phyloP scores from a whole-genome alignment of 2,113 vertebrate genomes.

The Scalopus aquaticus region DNA sequence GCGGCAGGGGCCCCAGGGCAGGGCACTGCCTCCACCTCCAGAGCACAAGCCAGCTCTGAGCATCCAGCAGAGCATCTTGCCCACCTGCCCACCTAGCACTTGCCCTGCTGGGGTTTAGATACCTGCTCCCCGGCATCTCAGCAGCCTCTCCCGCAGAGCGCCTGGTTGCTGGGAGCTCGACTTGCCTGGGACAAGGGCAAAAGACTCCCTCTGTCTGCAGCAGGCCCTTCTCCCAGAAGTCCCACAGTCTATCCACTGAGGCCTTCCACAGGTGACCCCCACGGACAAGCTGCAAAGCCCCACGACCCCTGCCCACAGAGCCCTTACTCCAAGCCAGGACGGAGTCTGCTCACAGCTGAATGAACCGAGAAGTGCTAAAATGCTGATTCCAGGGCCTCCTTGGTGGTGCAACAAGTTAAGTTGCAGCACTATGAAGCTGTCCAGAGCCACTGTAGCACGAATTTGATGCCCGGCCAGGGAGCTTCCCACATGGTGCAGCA shows the following conservation, averaged over 20 bases:
- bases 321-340: not conserved
- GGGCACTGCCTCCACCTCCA: not conserved
- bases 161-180: conserved; percentile 26
- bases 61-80: not conserved
- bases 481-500: no score
- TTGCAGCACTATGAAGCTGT: no score
- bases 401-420: no score
- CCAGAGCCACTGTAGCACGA: no score
- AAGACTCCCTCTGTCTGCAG: not conserved
- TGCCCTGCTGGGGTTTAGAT: not conserved
- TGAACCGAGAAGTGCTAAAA: not conserved
- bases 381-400: not conserved
- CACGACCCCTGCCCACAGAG: not conserved
- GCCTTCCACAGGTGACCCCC: not conserved
- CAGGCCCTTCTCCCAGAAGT: not conserved
- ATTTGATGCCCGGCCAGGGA: no score
- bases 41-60: not conserved
- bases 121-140: conserved; percentile 47
- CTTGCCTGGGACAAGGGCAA: not conserved
- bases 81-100: conserved; percentile 50
- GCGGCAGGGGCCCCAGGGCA: not conserved
- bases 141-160: not conserved
- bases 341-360: not conserved
- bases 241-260: not conserved
- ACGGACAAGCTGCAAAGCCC: not conserved